These are phyloP conservation scores for Aporophyla nigra DNA, from an alignment of 2,888 invertebrate species.

Conservation along the genomic window DNA sequence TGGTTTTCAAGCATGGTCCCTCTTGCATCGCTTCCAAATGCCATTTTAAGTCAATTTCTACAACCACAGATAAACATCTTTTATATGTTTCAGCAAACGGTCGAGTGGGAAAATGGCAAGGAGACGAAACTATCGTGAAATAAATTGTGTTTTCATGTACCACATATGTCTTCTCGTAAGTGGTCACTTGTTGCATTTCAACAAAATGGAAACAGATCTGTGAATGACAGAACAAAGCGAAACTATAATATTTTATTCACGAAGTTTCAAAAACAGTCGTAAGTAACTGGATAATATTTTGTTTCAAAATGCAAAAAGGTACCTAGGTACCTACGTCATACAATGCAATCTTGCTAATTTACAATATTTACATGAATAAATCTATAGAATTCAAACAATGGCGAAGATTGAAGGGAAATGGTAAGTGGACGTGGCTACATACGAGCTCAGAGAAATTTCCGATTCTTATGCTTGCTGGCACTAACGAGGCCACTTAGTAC, in stretches of 20 bases:
- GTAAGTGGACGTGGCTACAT: not conserved
- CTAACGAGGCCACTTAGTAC: not conserved
- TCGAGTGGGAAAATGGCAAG: slow-evolving; percentile 11
- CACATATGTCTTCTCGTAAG: slow-evolving; percentile 23
- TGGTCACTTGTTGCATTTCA: slow-evolving; percentile 48
- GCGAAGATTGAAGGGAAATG: not conserved
- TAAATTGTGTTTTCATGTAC: slow-evolving; percentile 43
- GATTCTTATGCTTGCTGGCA: slow-evolving; percentile 28
- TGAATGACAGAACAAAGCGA: slow-evolving; percentile 28
- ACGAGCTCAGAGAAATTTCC: slow-evolving; percentile 1
- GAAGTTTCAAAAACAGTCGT: not conserved
- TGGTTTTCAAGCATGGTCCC: not conserved
- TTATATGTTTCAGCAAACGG: slow-evolving; percentile 10
- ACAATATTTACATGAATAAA: slow-evolving; percentile 23
- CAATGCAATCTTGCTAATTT: not conserved
- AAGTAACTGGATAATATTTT: not conserved
- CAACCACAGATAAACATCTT: not conserved
- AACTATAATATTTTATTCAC: slow-evolving; percentile 9
- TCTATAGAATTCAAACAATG: slow-evolving; percentile 5
- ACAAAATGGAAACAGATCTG: slow-evolving; percentile 32
- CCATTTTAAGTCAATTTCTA: not conserved
- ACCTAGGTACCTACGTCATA: not conserved
- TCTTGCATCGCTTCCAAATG: not conserved
- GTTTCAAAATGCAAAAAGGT: not conserved
- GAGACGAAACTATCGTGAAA: slow-evolving; percentile 13